Base-by-base conservation (phyloP, 92 coral and sea anemone genomes). In the Meandrina meandrites region DNA sequence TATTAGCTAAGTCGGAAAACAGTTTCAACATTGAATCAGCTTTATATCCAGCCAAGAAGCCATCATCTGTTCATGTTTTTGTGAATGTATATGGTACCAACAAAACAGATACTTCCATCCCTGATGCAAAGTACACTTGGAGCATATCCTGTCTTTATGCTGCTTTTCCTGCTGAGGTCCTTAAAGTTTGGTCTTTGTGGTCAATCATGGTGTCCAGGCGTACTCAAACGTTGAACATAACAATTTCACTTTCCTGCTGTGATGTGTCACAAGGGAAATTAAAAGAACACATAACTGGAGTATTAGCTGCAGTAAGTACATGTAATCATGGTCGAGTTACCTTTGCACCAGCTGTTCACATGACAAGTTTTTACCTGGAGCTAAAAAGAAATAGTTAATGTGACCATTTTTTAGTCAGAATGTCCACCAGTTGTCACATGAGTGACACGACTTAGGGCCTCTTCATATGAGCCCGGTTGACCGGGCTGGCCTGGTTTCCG, bases 41-140 rank as follows among this genome's bases (percentile, higher is more conserved):
- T 10, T 21, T 78, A 15, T 78, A 78, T 21, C 81, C 81, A 14
- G 66, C 62, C 60, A 78, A 47, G 40, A 48, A 17, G 81, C 81
- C 66, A 8, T 78, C 81, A 0, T 78, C 81, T 5, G 66, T 78
- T 27, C 81, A 40, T 31, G 81, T 78, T 14, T 53, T 50, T 53
- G 81, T 78, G 1, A 50, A 50, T 50, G 64, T 78, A 17, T 32
- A 78, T 30, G 81, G 68, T 8, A 27, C 45, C 27, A 78, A 53
- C 27, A 30, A 53, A 53, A 78, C 66, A 54, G 7, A 77, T 12
- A 12, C 30, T 48, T 77, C 62, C 12, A 14, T 24, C 2, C 80
- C 62, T 42, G 81, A 42, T 6, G 47, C 77, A 36, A 78, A 14
- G 7, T 78, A 78, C 81, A 78, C 81, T 7, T 78, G 81, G 81